A percentile compares a stretch with the other conserved stretches of the same genome.
phyloP scores from a whole-genome alignment of 2,797 vertebrate species.

The Stomatorhinus walkeri region DNA sequence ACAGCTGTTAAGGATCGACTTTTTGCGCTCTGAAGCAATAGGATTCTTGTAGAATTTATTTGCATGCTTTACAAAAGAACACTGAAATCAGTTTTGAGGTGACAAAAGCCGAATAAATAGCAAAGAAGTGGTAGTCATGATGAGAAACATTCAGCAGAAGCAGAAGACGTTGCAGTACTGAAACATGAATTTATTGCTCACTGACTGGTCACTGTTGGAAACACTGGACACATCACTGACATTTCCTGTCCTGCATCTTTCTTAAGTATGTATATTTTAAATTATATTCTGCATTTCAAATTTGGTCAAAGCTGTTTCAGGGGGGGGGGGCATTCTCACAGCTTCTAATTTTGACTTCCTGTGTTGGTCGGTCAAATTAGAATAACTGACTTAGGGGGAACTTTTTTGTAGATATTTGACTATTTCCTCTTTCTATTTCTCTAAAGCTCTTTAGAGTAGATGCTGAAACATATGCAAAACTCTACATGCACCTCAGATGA shows the following conservation, averaged over 20 bases:
- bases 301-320: conserved; percentile 13
- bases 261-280: neutral
- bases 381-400: conserved; percentile 24
- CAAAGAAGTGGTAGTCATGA: neutral
- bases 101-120: neutral
- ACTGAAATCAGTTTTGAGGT: neutral
- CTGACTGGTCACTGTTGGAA: neutral
- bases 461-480: conserved; percentile 9
- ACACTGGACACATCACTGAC: neutral
- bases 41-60: neutral
- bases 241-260: neutral
- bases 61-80: neutral
- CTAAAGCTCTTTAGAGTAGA: conserved; percentile 25
- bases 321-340: conserved; percentile 30
- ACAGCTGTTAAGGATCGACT: neutral
- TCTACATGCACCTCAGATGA: conserved; percentile 23
- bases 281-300: neutral
- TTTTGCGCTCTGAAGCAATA: neutral
- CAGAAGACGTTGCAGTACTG: neutral
- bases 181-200: neutral
- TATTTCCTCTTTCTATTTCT: conserved; percentile 42
- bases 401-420: conserved; percentile 42
- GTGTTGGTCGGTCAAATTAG: neutral
- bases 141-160: neutral
- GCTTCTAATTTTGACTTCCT: conserved; percentile 35